phyloP scores from a whole-genome alignment of 2,888 invertebrate species.

The Eumacrocentrus americanus region DNA sequence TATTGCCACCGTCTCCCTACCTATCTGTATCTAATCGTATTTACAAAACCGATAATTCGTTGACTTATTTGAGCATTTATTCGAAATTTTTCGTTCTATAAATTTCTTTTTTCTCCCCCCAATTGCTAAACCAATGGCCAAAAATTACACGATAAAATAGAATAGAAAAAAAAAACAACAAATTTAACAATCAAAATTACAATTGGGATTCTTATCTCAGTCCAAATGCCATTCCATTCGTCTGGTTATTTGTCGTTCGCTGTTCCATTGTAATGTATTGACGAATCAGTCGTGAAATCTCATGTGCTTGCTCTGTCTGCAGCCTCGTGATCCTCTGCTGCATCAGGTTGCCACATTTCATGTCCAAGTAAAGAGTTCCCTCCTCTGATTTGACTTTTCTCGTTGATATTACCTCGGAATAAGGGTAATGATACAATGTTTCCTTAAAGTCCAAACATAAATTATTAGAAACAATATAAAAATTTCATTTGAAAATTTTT shows the following conservation, averaged over 20 bases:
- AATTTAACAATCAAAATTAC: neutral
- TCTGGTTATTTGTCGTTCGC: conserved; percentile 58
- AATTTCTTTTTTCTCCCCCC: conserved; percentile 6
- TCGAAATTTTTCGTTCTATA: conserved; percentile 1
- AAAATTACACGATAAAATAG: neutral
- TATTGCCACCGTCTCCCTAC: conserved; percentile 24
- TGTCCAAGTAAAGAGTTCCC: conserved; percentile 89
- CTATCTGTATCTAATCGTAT: conserved; percentile 31
- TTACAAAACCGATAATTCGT: conserved; percentile 36
- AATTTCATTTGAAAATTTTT: conserved; percentile 4
- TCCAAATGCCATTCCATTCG: conserved; percentile 49
- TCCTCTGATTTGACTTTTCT: conserved; percentile 91
- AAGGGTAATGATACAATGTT: conserved; percentile 90
- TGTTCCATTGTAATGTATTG: conserved; percentile 95
- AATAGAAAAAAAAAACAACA: neutral
- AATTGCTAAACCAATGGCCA: conserved; percentile 3
- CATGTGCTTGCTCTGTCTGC: conserved; percentile 97
- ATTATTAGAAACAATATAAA: conserved; percentile 5
- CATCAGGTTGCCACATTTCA: conserved; percentile 96
- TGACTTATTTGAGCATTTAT: conserved; percentile 39
- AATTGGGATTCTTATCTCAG: conserved; percentile 48
- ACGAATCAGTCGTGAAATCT: conserved; percentile 92
- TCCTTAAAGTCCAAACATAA: conserved; percentile 65
- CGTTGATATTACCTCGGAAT: conserved; percentile 94
- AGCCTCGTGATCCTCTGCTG: conserved; percentile 93